Conservation (phyloP, 2,113 vertebrate genomes). For the Lethenteron camtschaticum region DNA sequence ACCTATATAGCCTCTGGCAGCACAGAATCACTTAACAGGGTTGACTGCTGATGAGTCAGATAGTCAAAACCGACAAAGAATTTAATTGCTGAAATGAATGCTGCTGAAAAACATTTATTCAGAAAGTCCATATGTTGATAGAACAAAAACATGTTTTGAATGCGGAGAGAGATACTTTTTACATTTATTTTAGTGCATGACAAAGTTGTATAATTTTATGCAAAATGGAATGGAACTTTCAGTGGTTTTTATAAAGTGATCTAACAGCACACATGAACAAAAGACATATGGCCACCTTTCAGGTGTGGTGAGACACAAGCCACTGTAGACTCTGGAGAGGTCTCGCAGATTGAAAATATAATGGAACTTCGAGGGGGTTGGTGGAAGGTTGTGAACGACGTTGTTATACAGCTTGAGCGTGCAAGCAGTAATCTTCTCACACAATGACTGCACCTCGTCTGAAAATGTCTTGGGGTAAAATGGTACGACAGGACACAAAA, state of each 20-base stretch:
- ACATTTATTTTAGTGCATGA: no score
- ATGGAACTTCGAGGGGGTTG: conserved; percentile 88
- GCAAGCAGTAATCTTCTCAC: conserved; percentile 41
- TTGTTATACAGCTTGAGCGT: conserved; percentile 53
- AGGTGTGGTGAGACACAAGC: conserved; percentile 44
- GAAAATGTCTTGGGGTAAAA: conserved; percentile 32
- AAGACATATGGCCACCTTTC: conserved; percentile 31
- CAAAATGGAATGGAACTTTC: not conserved
- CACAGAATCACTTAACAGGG: no score
- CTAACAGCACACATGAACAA: not conserved
- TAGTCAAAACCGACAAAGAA: no score
- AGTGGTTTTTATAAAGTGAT: not conserved
- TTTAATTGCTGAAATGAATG: no score
- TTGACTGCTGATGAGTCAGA: no score
- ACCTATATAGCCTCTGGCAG: no score
- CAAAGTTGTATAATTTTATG: no score
- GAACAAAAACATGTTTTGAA: no score
- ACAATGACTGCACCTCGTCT: conserved; percentile 29
- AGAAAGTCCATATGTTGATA: no score
- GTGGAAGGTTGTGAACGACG: conserved; percentile 53
- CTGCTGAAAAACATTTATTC: no score
- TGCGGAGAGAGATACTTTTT: no score
- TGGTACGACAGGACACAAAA: no score
- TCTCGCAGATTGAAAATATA: conserved; percentile 92
- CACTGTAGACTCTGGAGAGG: conserved; percentile 59